phyloP scores from a whole-genome alignment of 2,113 vertebrate species.

The Gallinago media region DNA sequence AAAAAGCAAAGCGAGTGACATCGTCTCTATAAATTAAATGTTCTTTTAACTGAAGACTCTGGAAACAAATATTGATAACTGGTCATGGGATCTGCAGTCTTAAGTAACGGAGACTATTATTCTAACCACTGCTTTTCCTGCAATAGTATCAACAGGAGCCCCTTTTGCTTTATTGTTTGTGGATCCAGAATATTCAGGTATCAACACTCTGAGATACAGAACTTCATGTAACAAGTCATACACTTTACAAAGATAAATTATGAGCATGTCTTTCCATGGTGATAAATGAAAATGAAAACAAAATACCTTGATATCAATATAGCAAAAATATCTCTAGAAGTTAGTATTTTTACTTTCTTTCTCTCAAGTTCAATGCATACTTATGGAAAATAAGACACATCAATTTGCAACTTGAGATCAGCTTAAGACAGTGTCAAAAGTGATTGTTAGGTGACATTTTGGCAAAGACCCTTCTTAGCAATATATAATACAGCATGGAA shows the following conservation, averaged over 20 bases:
- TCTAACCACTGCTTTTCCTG: background rate
- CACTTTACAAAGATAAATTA: background rate
- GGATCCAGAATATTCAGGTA: background rate
- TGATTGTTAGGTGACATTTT: background rate
- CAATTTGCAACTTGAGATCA: background rate
- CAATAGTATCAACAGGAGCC: background rate
- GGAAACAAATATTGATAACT: background rate
- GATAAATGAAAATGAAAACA: background rate
- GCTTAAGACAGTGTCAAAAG: background rate
- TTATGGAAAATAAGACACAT: background rate
- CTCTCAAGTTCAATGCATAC: background rate
- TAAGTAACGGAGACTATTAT: background rate
- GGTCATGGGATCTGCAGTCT: background rate
- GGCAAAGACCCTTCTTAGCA: background rate
- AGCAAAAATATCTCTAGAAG: background rate
- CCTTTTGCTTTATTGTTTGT: background rate
- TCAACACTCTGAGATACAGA: background rate
- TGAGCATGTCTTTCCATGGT: background rate
- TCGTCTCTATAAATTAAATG: background rate
- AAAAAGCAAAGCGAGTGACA: background rate
- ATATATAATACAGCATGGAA: background rate
- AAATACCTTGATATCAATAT: background rate
- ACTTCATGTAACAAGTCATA: background rate
- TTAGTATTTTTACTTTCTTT: background rate
- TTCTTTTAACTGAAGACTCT: background rate